Evolutionary conservation across 2,113 vertebrate species (phyloP).

Genomic region (Heliornis fulica): DNA sequence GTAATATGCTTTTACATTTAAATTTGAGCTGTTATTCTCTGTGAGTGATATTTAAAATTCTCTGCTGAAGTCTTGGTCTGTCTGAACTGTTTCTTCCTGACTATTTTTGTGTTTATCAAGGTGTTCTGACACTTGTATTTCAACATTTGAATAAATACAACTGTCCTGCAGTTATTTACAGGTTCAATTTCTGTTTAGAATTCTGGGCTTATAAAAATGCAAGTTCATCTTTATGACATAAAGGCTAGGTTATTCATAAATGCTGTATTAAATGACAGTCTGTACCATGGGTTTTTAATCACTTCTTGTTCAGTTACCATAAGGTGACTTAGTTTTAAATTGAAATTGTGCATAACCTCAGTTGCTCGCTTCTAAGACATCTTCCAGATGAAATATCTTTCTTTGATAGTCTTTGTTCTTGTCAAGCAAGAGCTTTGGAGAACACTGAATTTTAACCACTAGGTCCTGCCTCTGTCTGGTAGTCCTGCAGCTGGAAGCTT

Average conservation of each 20-base stretch:
- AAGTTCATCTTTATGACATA: not conserved
- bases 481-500: not conserved
- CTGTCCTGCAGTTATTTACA: not conserved
- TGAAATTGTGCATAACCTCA: not conserved
- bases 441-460: not conserved
- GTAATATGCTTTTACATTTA: not conserved
- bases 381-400: not conserved
- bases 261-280: not conserved
- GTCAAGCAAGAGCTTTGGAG: not conserved
- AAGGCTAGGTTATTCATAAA: not conserved
- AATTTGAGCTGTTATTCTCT: not conserved
- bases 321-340: not conserved
- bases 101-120: not conserved
- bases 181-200: not conserved
- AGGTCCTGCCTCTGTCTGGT: not conserved
- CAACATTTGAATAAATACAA: not conserved
- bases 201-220: not conserved
- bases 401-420: not conserved
- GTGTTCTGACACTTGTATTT: not conserved
- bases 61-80: not conserved
- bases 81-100: not conserved
- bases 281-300: not conserved
- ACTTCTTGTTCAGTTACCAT: not conserved
- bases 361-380: not conserved
- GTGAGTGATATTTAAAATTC: not conserved